Base-by-base conservation (phyloP, 1,140 invertebrate species). In the Scaptodrosophila lebanonensis region DNA sequence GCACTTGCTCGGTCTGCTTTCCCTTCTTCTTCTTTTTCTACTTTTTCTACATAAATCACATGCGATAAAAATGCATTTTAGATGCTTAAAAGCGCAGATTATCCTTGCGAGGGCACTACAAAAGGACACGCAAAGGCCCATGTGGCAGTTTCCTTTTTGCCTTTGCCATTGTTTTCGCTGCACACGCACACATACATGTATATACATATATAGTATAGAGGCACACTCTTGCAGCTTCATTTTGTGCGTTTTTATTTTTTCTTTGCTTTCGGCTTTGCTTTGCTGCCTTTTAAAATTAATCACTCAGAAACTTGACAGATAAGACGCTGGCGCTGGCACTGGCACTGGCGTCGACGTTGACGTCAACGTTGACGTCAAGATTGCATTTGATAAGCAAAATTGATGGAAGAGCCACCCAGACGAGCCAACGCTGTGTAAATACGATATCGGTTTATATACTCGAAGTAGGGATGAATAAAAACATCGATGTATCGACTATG, bases 301-400 rank as follows among this genome's bases (percentile, higher is more conserved):
- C 56, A 72, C 53, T 58, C 58, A 54, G 45, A 60, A 71, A 64
- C 40, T 27, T 59, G 49, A 59, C 53, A 63, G 64, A 63, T 67
- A 62, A 65, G 42, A 63, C 45, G 45, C 38, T 39, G 32, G 47
- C 50, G 38, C 50, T 57, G 51, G 58, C 40, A 32, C 17, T 57
- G 39, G 29, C 51, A n/a, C n/a, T n/a, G 22, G 8, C 22, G 22
- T 25, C 22, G 22, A 3, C 8, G 3, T 8, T 25, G 22, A 25
- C 8, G 22, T 8, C 22, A 3, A 25, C 8, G 22, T 25, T 8
- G 22, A 8, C 8, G 22, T 8, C 22, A 25, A 25, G 22, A 25
- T 25, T 25, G 22, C 22, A 8, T 25, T 25, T 51, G 65, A 68
- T 71, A 67, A 47, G 56, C 50, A 54, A 60, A 75, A 76, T 75